phyloP scores from a whole-genome alignment of 2,797 vertebrate species.

The Pseudochirops cupreus region DNA sequence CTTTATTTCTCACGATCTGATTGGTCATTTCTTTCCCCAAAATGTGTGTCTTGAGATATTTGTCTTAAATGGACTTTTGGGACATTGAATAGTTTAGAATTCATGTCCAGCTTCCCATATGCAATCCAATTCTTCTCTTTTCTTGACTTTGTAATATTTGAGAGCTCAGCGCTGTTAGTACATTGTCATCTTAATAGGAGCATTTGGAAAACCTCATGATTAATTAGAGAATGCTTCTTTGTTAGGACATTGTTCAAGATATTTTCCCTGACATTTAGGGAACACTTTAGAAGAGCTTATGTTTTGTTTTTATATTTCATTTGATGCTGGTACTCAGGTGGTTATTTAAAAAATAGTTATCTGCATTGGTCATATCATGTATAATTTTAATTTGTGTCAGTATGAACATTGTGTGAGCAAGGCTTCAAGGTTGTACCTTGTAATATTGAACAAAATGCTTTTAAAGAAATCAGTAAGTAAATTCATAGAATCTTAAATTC shows the following conservation, averaged over 20 bases:
- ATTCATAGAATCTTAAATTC: neutral
- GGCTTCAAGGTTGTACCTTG: neutral
- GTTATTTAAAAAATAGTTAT: neutral
- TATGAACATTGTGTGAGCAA: neutral
- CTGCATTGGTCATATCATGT: neutral
- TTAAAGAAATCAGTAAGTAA: neutral
- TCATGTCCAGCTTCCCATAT: neutral
- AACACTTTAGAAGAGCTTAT: neutral
- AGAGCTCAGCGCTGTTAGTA: neutral
- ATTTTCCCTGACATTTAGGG: neutral
- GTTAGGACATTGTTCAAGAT: neutral
- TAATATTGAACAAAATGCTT: neutral
- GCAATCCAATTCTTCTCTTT: neutral
- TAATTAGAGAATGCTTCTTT: neutral
- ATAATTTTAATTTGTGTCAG: neutral
- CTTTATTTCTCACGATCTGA: slow-evolving; percentile 26
- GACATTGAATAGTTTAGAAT: neutral
- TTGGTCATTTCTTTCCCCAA: neutral
- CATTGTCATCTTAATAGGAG: neutral
- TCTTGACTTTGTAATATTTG: neutral
- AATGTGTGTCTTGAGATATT: neutral
- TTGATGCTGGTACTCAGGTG: neutral
- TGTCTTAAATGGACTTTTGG: neutral
- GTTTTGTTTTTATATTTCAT: no score
- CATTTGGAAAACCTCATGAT: neutral